phyloP scores from a whole-genome alignment of 2,113 vertebrate species.

The Peromyscus californicus region DNA sequence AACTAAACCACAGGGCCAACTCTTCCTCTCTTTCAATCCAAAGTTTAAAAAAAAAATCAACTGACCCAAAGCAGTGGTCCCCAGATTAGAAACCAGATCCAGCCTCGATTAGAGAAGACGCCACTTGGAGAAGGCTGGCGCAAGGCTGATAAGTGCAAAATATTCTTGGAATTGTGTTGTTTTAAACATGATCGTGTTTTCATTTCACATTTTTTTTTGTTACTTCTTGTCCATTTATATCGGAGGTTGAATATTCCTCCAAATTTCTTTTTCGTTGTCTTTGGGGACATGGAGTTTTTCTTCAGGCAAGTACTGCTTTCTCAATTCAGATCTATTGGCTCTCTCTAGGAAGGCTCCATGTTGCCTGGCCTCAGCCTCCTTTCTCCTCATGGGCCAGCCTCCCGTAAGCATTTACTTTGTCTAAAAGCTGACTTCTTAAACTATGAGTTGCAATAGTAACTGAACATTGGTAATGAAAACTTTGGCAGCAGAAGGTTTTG shows the following conservation, averaged over 20 bases:
- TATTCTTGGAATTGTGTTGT: slow-evolving; percentile 79
- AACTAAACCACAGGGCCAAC: slow-evolving; percentile 18
- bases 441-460: neutral
- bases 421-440: no score
- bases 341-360: neutral
- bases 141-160: slow-evolving; percentile 67
- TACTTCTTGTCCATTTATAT: slow-evolving; percentile 68
- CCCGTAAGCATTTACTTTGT: neutral
- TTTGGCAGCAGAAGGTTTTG: neutral
- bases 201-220: slow-evolving; percentile 75
- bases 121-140: slow-evolving; percentile 73
- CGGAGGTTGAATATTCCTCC: slow-evolving; percentile 56
- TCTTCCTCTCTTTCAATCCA: slow-evolving; percentile 58
- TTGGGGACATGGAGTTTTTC: slow-evolving; percentile 51
- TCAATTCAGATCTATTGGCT: neutral
- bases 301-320: slow-evolving; percentile 36
- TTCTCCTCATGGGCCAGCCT: neutral
- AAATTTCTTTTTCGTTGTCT: slow-evolving; percentile 32
- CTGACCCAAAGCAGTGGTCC: slow-evolving; percentile 73
- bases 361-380: neutral
- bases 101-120: slow-evolving; percentile 74
- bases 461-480: neutral
- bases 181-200: slow-evolving; percentile 77
- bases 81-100: slow-evolving; percentile 79
- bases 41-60: slow-evolving; percentile 26